Percentiles rank a stretch among this genome's conserved stretches.
These are phyloP conservation scores for Leucophenga maculata DNA, from an alignment of 2,888 invertebrate genomes.

Conservation along the genomic window DNA sequence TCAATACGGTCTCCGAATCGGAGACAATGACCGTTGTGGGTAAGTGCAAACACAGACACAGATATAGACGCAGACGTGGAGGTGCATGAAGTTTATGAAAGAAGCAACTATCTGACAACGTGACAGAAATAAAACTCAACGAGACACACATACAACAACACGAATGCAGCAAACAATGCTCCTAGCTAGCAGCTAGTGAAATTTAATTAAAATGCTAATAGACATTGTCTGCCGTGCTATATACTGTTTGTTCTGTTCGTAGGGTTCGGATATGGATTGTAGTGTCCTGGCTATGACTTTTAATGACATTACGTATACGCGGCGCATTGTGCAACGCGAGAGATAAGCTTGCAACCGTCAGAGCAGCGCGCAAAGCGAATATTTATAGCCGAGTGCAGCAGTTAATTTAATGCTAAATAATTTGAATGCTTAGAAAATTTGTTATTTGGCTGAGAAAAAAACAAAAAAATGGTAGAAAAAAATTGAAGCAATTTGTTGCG, in stretches of 20 bases:
- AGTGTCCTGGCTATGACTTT: constrained; percentile 15
- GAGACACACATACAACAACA: constrained; percentile 5
- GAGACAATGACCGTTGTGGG: constrained; percentile 84
- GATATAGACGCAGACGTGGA: constrained; percentile 9
- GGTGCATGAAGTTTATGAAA: constrained; percentile 17
- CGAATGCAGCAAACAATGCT: background rate
- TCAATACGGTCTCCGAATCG: constrained; percentile 83
- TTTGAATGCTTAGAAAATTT: constrained; percentile 27
- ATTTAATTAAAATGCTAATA: constrained; percentile 67
- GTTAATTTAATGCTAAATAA: constrained; percentile 21
- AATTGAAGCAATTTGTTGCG: background rate
- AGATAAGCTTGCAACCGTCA: background rate
- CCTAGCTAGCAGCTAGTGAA: constrained; percentile 49
- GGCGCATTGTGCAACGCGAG: constrained; percentile 4
- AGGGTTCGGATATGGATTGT: background rate
- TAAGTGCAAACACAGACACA: constrained; percentile 71
- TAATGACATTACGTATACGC: constrained; percentile 11
- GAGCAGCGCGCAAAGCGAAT: background rate
- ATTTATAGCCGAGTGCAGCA: background rate
- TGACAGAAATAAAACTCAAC: constrained; percentile 30
- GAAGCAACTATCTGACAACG: constrained; percentile 26
- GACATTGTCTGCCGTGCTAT: constrained; percentile 45
- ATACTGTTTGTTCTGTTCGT: background rate
- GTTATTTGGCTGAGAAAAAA: constrained; percentile 20
- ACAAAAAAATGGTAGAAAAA: background rate